Conservation (phyloP, 2,797 vertebrate species). For the Hydrocynus forskahlii region DNA sequence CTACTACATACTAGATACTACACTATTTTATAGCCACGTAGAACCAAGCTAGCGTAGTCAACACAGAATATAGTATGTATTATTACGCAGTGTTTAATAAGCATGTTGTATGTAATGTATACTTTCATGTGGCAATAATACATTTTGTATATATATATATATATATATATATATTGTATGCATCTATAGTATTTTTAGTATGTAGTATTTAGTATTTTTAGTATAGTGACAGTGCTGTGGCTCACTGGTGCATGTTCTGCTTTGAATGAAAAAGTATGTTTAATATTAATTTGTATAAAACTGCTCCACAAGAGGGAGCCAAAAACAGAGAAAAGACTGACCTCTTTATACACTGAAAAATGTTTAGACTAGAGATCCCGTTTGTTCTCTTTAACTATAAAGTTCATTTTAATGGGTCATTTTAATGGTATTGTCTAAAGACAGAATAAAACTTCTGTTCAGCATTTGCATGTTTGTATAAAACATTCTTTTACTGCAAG, state of each 20-base stretch:
- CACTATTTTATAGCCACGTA: no score
- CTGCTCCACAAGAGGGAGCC: slow-evolving; percentile 47
- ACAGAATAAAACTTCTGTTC: background rate
- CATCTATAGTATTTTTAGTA: no score
- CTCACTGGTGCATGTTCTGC: background rate
- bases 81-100: background rate
- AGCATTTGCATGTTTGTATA: background rate
- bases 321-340: slow-evolving; percentile 7
- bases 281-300: background rate
- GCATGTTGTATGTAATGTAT: background rate
- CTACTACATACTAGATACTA: no score
- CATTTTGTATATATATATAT: no score
- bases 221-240: no score
- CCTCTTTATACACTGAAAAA: background rate
- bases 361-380: background rate
- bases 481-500: background rate
- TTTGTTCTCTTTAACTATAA: background rate
- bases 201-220: no score
- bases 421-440: background rate
- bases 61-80: background rate
- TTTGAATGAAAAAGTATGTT: background rate
- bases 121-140: background rate
- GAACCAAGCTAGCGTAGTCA: no score
- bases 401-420: background rate
- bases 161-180: no score